Percentiles rank a stretch among this genome's conserved stretches.
Evolutionary conservation across 2,888 invertebrate species (phyloP).

Genomic region (Periphyllus acericola): DNA sequence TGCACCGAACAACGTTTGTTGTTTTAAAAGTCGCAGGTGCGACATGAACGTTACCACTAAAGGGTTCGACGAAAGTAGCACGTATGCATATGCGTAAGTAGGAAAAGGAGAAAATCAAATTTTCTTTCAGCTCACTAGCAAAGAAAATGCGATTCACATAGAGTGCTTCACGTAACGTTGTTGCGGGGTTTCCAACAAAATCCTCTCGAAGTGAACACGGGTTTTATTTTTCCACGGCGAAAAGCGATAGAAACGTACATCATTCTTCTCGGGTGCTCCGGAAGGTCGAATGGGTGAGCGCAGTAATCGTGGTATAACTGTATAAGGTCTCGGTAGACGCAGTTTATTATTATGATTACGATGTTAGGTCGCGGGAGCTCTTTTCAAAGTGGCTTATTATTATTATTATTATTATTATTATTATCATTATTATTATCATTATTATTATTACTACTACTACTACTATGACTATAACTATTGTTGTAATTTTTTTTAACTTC

Average conservation of each 20-base stretch:
- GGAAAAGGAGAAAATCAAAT: not conserved
- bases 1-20: not conserved
- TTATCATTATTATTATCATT: slow-evolving; percentile 54
- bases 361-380: slow-evolving; percentile 41
- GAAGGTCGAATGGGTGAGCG: not conserved
- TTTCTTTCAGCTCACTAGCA: slow-evolving; percentile 17
- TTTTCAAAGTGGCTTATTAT: slow-evolving; percentile 56
- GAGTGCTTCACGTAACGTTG: not conserved
- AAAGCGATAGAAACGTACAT: not conserved
- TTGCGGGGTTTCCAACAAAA: not conserved
- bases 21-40: too few relatives aligned
- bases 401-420: slow-evolving; percentile 48
- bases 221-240: not conserved
- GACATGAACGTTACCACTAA: too few relatives aligned
- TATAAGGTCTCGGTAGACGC: not conserved
- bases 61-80: not conserved
- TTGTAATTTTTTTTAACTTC: slow-evolving; percentile 45
- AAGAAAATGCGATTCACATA: slow-evolving; percentile 17
- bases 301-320: not conserved
- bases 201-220: not conserved
- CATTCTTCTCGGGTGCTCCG: slow-evolving; percentile 14
- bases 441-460: slow-evolving; percentile 48
- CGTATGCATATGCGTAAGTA: not conserved
- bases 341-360: slow-evolving; percentile 57
- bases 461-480: not conserved